Conservation (phyloP, 2,797 vertebrate genomes). For the Neosilurus hyrtlii region DNA sequence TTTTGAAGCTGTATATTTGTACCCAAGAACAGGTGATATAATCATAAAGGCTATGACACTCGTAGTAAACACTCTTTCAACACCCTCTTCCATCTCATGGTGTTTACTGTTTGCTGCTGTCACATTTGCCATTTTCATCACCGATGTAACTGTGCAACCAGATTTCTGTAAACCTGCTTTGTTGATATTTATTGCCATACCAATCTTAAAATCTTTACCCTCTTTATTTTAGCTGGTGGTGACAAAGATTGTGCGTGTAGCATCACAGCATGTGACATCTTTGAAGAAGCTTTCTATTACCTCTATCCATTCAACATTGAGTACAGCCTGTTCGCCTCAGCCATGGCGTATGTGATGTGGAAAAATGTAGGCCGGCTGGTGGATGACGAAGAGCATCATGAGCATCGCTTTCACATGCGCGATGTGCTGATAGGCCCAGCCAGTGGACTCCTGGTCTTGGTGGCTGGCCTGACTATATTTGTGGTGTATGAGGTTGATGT, state of each 20-base stretch:
- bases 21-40: background rate
- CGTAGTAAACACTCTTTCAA: background rate
- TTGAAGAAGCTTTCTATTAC: constrained; percentile 87
- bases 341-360: constrained; percentile 96
- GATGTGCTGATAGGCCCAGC: constrained; percentile 75
- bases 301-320: constrained; percentile 96
- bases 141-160: background rate
- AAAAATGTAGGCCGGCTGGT: constrained; percentile 87
- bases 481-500: constrained; percentile 88
- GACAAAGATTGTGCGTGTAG: constrained; percentile 72
- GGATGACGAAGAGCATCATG: constrained; percentile 69
- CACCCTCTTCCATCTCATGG: background rate
- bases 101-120: too few species aligned
- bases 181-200: background rate
- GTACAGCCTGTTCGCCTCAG: constrained; percentile 93
- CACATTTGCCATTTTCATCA: background rate
- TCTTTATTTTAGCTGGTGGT: constrained; percentile 52
- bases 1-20: background rate
- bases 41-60: background rate
- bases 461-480: constrained; percentile 83
- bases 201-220: background rate
- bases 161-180: background rate
- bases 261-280: constrained; percentile 75
- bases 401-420: constrained; percentile 68
- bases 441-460: constrained; percentile 68